Evolutionary conservation across 2,888 invertebrate genomes (phyloP).

Genomic region (Idaea biselata): DNA sequence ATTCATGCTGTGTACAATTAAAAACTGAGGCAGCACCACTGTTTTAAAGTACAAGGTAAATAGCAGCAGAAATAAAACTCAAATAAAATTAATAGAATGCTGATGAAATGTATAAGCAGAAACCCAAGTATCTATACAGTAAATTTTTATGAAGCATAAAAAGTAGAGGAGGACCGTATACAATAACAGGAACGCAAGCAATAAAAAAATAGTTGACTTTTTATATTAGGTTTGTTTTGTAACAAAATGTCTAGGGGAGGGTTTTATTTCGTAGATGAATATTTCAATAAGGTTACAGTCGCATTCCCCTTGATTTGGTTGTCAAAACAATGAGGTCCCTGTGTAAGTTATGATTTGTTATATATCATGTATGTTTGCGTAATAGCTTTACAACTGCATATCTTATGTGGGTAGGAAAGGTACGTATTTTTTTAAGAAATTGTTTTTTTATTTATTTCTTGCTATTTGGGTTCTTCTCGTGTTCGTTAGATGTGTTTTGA

Average conservation of each 20-base stretch:
- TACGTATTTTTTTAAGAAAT: neutral
- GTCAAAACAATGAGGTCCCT: conserved; percentile 14
- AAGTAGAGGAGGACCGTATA: conserved; percentile 38
- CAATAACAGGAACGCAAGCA: conserved; percentile 41
- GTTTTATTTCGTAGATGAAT: conserved; percentile 19
- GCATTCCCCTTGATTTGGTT: conserved; percentile 11
- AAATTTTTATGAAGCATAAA: conserved; percentile 55
- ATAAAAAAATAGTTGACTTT: conserved; percentile 39
- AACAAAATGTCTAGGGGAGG: conserved; percentile 25
- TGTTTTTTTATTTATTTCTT: no score
- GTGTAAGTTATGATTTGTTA: neutral
- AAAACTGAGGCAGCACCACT: no score
- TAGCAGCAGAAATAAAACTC: conserved; percentile 33
- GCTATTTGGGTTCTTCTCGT: no score
- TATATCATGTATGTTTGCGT: neutral
- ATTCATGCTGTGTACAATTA: no score
- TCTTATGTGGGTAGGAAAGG: neutral
- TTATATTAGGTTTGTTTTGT: conserved; percentile 33
- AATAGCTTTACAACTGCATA: neutral
- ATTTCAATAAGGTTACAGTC: conserved; percentile 17
- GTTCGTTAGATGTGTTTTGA: no score
- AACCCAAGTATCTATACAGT: conserved; percentile 44
- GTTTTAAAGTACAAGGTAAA: conserved; percentile 19
- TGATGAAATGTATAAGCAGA: conserved; percentile 42
- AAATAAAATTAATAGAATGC: conserved; percentile 42